phyloP scores from a whole-genome alignment of 2,113 vertebrate genomes.

The Notothenia rossii region DNA sequence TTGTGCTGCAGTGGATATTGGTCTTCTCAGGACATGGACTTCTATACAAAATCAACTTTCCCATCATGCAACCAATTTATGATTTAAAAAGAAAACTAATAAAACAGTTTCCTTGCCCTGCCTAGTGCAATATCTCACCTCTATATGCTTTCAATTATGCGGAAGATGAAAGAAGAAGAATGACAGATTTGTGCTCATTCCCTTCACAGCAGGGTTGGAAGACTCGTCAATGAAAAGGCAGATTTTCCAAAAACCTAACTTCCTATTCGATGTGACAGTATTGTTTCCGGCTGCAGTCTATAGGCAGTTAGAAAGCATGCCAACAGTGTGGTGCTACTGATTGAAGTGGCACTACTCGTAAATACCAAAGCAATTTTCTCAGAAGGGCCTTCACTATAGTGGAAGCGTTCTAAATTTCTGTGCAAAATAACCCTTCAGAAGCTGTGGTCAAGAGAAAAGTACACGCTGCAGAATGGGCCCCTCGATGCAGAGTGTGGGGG shows the following conservation, averaged over 20 bases:
- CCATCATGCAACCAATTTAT: conserved; percentile 20
- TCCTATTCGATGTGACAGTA: neutral
- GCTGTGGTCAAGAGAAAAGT: conserved; percentile 31
- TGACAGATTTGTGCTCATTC: neutral
- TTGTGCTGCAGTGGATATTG: conserved; percentile 35
- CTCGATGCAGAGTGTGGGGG: conserved; percentile 43
- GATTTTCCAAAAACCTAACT: neutral
- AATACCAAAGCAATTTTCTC: conserved; percentile 62
- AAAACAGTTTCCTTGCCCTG: conserved; percentile 4
- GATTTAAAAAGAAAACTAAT: conserved; percentile 20
- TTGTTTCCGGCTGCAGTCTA: neutral
- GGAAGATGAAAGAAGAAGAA: conserved; percentile 6
- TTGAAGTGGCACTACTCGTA: conserved; percentile 29
- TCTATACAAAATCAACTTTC: conserved; percentile 44
- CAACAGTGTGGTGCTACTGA: conserved; percentile 7
- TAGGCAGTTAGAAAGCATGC: conserved; percentile 1
- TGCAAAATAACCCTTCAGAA: conserved; percentile 51
- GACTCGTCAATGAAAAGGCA: neutral
- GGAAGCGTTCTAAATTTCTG: conserved; percentile 31
- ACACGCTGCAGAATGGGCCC: conserved; percentile 11
- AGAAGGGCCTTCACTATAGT: conserved; percentile 47
- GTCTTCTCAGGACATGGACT: conserved; percentile 55
- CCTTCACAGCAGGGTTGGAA: neutral
- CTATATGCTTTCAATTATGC: neutral
- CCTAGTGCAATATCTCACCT: conserved; percentile 11